phyloP scores from a whole-genome alignment of 1,140 invertebrate species.

The Branchinecta lynchi region DNA sequence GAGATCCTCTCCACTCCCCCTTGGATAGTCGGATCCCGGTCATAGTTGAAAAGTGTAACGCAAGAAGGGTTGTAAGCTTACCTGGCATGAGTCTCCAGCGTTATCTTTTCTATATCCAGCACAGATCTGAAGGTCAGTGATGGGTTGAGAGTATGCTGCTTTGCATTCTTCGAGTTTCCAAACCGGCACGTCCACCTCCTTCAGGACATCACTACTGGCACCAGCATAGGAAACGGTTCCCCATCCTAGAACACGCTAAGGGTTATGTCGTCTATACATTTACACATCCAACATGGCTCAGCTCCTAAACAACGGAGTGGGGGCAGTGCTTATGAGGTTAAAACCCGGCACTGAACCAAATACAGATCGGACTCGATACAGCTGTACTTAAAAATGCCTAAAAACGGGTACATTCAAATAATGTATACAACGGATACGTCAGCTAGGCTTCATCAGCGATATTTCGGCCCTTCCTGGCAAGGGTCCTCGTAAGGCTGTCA shows the following conservation, averaged over 20 bases:
- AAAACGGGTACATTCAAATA: too few species aligned
- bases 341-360: too few species aligned
- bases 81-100: constrained; percentile 31
- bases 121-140: constrained; percentile 74
- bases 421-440: too few species aligned
- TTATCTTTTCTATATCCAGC: constrained; percentile 52
- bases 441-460: too few species aligned
- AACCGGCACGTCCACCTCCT: constrained; percentile 43
- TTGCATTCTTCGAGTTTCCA: constrained; percentile 37
- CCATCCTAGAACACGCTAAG: constrained; percentile 39
- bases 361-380: too few species aligned
- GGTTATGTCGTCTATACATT: too few species aligned
- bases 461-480: too few species aligned
- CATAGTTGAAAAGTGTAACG: not conserved
- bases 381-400: too few species aligned
- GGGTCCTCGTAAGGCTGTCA: too few species aligned
- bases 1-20: not conserved
- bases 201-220: constrained; percentile 37
- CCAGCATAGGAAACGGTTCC: constrained; percentile 41
- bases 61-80: constrained; percentile 21
- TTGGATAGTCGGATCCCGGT: not conserved
- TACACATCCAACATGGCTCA: too few species aligned
- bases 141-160: constrained; percentile 44
- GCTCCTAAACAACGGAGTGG: too few species aligned
- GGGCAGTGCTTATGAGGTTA: too few species aligned